A percentile compares a stretch with the other conserved stretches of the same genome.
These are phyloP conservation scores for Drosophila atripex DNA, from an alignment of 2,888 invertebrate species.

Conservation along the genomic window DNA sequence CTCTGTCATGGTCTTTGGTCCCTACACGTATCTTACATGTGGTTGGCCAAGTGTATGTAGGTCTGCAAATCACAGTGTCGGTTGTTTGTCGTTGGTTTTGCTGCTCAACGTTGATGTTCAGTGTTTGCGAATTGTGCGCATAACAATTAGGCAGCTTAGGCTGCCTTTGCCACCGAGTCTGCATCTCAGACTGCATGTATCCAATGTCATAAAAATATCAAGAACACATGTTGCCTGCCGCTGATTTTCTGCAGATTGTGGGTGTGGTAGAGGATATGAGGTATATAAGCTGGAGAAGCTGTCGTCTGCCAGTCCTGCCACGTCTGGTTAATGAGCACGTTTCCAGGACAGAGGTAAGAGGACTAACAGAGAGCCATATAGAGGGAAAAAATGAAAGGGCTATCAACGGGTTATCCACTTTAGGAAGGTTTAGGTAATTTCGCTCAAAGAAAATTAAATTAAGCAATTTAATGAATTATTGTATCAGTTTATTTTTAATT, in stretches of 20 bases:
- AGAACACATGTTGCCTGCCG: conserved; percentile 66
- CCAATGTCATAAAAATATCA: conserved; percentile 70
- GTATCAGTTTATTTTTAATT: no score
- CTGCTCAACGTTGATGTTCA: conserved; percentile 46
- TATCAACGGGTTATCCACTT: background rate
- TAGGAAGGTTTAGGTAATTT: background rate
- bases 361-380: background rate
- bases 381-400: background rate
- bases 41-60: conserved; percentile 3
- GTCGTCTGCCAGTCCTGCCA: conserved; percentile 47
- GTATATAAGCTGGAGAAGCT: conserved; percentile 5
- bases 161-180: conserved; percentile 30
- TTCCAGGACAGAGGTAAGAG: conserved; percentile 2
- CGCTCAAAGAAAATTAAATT: no score
- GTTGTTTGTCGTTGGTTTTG: conserved; percentile 22
- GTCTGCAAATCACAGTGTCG: conserved; percentile 23
- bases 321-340: conserved; percentile 54
- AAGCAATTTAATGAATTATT: no score
- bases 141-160: conserved; percentile 74
- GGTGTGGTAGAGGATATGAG: background rate
- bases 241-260: conserved; percentile 34
- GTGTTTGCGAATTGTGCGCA: conserved; percentile 54
- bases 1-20: conserved; percentile 25
- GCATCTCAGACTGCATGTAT: conserved; percentile 46
- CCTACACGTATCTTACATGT: conserved; percentile 12